These are phyloP conservation scores for Epirrita christyi DNA, from an alignment of 2,888 invertebrate genomes.

Conservation along the genomic window DNA sequence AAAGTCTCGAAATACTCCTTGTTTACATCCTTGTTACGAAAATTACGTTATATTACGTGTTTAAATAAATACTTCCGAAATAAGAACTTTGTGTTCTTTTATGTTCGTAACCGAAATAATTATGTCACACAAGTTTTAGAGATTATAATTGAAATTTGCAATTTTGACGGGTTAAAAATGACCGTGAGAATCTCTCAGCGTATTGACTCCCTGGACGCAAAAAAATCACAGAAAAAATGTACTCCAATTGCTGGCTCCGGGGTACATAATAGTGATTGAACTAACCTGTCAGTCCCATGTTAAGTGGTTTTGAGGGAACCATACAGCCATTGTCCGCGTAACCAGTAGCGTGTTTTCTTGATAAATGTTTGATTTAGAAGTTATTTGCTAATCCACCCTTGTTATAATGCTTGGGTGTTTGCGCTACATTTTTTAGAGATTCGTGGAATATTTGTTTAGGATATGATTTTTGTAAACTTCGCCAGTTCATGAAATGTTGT, in stretches of 20 bases:
- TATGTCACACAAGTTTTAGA: background rate
- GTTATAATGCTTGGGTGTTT: slow-evolving; percentile 64
- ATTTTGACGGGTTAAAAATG: slow-evolving; percentile 49
- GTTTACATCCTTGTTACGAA: slow-evolving; percentile 1
- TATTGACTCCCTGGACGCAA: slow-evolving; percentile 67
- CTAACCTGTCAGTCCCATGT: slow-evolving; percentile 85
- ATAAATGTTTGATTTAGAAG: slow-evolving; percentile 79
- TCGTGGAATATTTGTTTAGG: slow-evolving; percentile 62
- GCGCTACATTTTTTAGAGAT: slow-evolving; percentile 59
- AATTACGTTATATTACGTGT: background rate
- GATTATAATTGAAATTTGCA: slow-evolving; percentile 35
- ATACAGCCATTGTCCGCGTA: slow-evolving; percentile 72
- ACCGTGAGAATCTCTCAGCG: slow-evolving; percentile 72
- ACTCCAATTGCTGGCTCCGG: slow-evolving; percentile 75
- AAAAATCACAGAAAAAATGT: slow-evolving; percentile 66
- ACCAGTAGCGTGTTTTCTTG: slow-evolving; percentile 82
- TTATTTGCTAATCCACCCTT: slow-evolving; percentile 71
- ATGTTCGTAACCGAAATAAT: background rate
- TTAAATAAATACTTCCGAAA: background rate
- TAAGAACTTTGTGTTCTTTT: background rate
- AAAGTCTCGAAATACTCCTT: background rate
- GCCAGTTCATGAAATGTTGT: slow-evolving; percentile 4
- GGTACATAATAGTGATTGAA: slow-evolving; percentile 81
- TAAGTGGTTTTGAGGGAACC: slow-evolving; percentile 81
- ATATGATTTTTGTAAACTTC: slow-evolving; percentile 13